phyloP scores from a whole-genome alignment of 2,113 vertebrate genomes.

The Corydoras maculifer region DNA sequence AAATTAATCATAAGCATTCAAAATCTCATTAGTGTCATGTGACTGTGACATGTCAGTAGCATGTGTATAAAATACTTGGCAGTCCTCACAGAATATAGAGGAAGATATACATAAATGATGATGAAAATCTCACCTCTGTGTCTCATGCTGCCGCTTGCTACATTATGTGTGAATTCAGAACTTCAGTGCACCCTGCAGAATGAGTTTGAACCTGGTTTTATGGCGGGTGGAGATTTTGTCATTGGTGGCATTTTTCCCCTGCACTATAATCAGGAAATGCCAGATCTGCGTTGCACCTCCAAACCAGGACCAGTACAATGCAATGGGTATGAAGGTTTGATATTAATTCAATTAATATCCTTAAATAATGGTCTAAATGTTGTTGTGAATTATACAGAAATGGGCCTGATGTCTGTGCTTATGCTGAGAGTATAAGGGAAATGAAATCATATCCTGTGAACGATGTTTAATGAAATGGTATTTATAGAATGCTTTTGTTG shows the following conservation, averaged over 20 bases:
- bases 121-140: constrained; percentile 30
- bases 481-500: not conserved
- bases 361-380: too few species aligned
- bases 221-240: constrained; percentile 41
- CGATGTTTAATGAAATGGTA: not conserved
- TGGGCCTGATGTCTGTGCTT: too few species aligned
- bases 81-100: not conserved
- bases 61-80: constrained; percentile 30
- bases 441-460: not conserved
- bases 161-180: not conserved
- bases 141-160: constrained; percentile 16
- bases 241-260: constrained; percentile 51
- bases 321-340: constrained; percentile 40
- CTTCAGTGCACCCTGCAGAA: constrained; percentile 37
- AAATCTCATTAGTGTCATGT: constrained; percentile 19
- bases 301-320: constrained; percentile 41
- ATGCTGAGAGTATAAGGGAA: too few species aligned
- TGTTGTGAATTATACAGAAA: too few species aligned
- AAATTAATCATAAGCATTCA: too few species aligned
- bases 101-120: constrained; percentile 1
- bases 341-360: too few species aligned
- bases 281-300: constrained; percentile 38
- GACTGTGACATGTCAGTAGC: constrained; percentile 4
- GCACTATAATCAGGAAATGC: constrained; percentile 49
- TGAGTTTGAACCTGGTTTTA: constrained; percentile 43